A percentile compares a stretch with the other conserved stretches of the same genome.
Conservation (phyloP, 1,140 invertebrate species). For the Drosophila yakuba region DNA sequence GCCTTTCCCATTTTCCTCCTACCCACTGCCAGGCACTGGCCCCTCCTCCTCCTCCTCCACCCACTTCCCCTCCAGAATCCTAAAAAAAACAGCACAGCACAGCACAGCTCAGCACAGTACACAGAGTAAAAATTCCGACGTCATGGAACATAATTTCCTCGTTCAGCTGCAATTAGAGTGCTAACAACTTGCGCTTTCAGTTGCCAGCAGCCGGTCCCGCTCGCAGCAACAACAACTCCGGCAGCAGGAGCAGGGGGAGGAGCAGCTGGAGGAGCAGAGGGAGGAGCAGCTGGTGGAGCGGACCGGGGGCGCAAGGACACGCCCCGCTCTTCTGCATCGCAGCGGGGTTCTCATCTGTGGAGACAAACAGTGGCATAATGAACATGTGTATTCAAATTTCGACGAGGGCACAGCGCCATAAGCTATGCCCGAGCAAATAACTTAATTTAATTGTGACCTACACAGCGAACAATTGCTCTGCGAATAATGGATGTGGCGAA, state of each 20-base stretch:
- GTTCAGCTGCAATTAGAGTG: conserved; percentile 48
- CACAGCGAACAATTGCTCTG: background rate
- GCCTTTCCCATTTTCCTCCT: conserved; percentile 34
- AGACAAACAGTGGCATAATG: conserved; percentile 49
- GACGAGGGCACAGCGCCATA: conserved; percentile 27
- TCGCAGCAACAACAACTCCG: conserved; percentile 18
- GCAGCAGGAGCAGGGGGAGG: background rate
- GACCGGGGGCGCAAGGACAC: conserved; percentile 6
- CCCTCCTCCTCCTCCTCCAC: too few species aligned
- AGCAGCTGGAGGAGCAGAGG: conserved; percentile 6
- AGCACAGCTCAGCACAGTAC: background rate
- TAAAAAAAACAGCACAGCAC: conserved; percentile 16
- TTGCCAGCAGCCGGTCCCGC: conserved; percentile 43
- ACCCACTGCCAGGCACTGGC: too few species aligned
- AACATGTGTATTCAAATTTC: conserved; percentile 65
- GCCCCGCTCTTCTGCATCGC: conserved; percentile 79
- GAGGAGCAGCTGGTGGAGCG: conserved; percentile 12
- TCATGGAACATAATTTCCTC: conserved; percentile 56
- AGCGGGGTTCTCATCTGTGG: conserved; percentile 79
- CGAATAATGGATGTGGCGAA: background rate
- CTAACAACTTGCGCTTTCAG: conserved; percentile 48
- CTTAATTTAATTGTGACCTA: conserved; percentile 68
- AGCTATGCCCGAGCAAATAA: conserved; percentile 44
- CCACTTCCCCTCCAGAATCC: conserved; percentile 5
- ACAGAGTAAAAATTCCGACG: conserved; percentile 23